Evolutionary conservation across 2,113 vertebrate species (phyloP).

Genomic region (Rafetus swinhoei): DNA sequence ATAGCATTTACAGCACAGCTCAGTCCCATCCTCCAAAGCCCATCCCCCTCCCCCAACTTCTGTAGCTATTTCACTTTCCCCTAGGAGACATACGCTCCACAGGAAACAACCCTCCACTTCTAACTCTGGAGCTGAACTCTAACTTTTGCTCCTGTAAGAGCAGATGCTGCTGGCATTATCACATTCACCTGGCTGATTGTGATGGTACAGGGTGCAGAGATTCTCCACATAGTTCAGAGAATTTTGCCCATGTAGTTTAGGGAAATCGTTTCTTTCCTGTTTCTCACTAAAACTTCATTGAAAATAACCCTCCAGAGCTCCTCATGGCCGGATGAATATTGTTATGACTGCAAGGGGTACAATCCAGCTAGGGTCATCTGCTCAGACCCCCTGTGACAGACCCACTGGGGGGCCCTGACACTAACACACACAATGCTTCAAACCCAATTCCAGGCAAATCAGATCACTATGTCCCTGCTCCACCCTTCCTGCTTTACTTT

Average conservation of each 20-base stretch:
- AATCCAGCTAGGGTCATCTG: accelerated
- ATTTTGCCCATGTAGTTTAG: too few species aligned
- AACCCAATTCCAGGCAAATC: not conserved
- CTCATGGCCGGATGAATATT: accelerated
- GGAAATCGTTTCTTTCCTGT: not conserved
- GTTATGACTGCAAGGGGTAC: accelerated
- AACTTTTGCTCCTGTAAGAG: accelerated
- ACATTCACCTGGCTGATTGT: not conserved
- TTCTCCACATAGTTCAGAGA: too few species aligned
- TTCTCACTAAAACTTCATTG: not conserved
- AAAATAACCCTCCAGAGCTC: not conserved
- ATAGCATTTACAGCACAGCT: not conserved
- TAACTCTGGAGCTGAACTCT: not conserved
- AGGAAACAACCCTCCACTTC: accelerated
- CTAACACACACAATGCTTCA: accelerated
- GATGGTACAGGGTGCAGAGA: too few species aligned
- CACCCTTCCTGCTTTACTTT: not conserved
- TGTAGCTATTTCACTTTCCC: not conserved
- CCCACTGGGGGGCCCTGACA: accelerated
- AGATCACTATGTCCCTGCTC: accelerated
- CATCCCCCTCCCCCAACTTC: not conserved
- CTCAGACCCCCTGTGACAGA: accelerated
- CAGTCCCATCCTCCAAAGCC: not conserved
- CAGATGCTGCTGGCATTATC: accelerated
- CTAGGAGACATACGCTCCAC: accelerated